Evolutionary conservation across 1,140 invertebrate species (phyloP).

Genomic region (Holotrichia oblita): DNA sequence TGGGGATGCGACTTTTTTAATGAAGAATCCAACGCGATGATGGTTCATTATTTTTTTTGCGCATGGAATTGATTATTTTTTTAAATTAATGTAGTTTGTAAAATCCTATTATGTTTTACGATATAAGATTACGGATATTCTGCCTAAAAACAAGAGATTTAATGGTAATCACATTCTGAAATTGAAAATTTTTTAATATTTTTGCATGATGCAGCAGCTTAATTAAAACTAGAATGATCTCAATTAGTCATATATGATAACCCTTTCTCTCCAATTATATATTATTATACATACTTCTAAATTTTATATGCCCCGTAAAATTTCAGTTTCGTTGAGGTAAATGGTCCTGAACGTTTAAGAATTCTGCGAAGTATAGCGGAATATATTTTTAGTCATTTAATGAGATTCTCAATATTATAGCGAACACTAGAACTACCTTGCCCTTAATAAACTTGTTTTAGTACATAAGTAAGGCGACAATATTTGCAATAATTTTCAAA

Average conservation of each 20-base stretch:
- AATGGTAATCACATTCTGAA: background rate
- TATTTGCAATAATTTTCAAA: no score
- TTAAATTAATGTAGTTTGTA: background rate
- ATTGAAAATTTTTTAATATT: background rate
- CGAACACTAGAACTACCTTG: no score
- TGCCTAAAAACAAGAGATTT: background rate
- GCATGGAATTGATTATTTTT: constrained; percentile 19
- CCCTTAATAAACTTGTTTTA: no score
- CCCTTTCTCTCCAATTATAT: background rate
- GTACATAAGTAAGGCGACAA: no score
- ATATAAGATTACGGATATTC: background rate
- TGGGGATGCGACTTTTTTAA: constrained; percentile 1
- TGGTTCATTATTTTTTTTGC: constrained; percentile 20
- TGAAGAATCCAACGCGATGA: constrained; percentile 7
- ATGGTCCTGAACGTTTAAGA: background rate
- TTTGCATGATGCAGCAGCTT: background rate
- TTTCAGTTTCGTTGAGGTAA: no score
- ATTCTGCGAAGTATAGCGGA: background rate
- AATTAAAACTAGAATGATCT: background rate
- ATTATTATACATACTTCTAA: background rate
- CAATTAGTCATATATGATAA: background rate
- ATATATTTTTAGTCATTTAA: no score
- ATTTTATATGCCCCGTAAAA: background rate
- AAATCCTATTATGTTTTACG: constrained; percentile 13
- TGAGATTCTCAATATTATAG: no score